Base-by-base conservation (phyloP, 2,888 invertebrate genomes). In the Pediacus dermestoides region DNA sequence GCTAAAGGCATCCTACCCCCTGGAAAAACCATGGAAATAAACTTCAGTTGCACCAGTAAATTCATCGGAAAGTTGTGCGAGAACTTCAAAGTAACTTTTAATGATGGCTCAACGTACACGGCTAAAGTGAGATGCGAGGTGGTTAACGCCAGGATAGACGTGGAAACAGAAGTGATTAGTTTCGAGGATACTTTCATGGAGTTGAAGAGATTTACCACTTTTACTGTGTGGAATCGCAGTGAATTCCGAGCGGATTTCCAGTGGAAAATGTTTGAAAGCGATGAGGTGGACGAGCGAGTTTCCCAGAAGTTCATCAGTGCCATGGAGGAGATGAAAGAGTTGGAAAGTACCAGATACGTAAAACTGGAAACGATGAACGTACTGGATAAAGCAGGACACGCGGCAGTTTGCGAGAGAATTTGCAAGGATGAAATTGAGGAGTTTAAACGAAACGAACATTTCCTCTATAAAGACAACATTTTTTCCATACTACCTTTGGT, bases 151-250 rank as follows among this genome's bases (percentile, higher is more conserved):
- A 67, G 64, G 15, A 63, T 82, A 30, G 63, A 67, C 35, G 52
- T 82, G 8, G 74, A 77, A 37, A 73, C 72, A 37, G 60, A 70
- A 23, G 64, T 67, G 0, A 60, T 81, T 1, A 55, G 70, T 44
- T 77, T 82, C 52, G 65, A 71, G 2, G 75, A 78, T 28, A 79
- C 80, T 0, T 81, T 71, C 50, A 72, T 79, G 36, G 76, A 75
- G 2, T 67, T 81, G 63, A 71, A 73, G 30, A 71, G 73, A 8
- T 72, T 75, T 37, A 69, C 71, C 45, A 66, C 63, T 0, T 60
- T 80, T 12, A 73, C 72, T 46, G 68, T 82, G 30, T 60, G 60
- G 9, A 82, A 82, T 55, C 72, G 72, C 42, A 78, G 79, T 8
- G 61, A 74, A 15, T 72, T 75, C 46, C 23, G 70, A 3, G 64